phyloP scores from a whole-genome alignment of 2,113 vertebrate species.

The Nycticebus coucang region DNA sequence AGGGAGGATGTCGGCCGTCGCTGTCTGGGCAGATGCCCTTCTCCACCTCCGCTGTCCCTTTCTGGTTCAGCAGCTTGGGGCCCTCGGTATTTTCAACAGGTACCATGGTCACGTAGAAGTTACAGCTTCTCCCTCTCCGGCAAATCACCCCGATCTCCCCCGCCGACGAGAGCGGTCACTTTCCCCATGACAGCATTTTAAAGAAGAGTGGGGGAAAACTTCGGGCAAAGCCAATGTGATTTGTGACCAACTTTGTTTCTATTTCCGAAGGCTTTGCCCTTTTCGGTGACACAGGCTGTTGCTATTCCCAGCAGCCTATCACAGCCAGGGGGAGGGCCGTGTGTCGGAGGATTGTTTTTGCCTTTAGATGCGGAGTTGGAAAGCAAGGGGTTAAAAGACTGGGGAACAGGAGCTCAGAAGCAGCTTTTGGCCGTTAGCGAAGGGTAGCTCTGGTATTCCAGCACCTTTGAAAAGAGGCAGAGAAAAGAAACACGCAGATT shows the following conservation, averaged over 20 bases:
- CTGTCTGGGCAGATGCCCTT: conserved; percentile 62
- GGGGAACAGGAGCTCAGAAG: not conserved
- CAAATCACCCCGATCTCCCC: not conserved
- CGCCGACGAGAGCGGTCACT: not conserved
- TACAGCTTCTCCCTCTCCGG: conserved; percentile 20
- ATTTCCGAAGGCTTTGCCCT: conserved; percentile 89
- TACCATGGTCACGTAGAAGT: conserved; percentile 73
- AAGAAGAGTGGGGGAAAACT: conserved; percentile 65
- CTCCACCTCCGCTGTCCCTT: conserved; percentile 55
- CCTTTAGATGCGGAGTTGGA: conserved; percentile 18
- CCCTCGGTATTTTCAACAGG: conserved; percentile 80
- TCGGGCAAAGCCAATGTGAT: conserved; percentile 80
- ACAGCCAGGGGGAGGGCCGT: conserved; percentile 83
- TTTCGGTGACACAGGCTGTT: conserved; percentile 86
- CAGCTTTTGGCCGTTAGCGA: conserved; percentile 20
- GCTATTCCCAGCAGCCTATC: conserved; percentile 89
- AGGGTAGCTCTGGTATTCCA: not conserved
- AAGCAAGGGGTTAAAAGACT: conserved; percentile 68
- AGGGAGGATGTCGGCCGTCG: conserved; percentile 57
- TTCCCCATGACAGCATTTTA: conserved; percentile 79
- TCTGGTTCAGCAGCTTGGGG: conserved; percentile 70
- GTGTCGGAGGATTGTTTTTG: conserved; percentile 40
- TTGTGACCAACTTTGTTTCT: conserved; percentile 87
- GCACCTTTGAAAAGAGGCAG: conserved; percentile 11
- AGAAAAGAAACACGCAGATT: not conserved